Evolutionary conservation across 2,888 invertebrate genomes (phyloP), one percentile per base, ranked within the genome.

Genomic region (Andrena marginata): DNA sequence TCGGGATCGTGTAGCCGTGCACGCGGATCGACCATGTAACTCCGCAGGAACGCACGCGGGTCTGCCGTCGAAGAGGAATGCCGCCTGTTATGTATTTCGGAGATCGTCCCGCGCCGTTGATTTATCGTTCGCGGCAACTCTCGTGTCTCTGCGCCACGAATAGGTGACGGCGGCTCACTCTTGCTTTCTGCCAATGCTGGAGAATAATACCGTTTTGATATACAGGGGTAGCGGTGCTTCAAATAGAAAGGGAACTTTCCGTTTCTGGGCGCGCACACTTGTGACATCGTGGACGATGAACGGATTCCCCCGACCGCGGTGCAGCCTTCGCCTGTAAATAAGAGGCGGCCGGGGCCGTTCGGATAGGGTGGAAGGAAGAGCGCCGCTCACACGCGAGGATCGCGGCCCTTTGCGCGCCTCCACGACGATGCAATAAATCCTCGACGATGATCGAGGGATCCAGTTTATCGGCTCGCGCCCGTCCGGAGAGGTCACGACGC

Each of bases 391-490:
- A 73, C 81, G 73, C 80, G 81, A 76, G 64, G 69, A 72, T 83
- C 72, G 74, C 54, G 84, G 72, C 68, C 77, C 71, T 76, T 75
- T 80, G 84, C 80, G 70, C 77, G 60, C 77, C 81, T 81, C 81
- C 80, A 76, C 75, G 81, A 85, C 79, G 82, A 80, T 82, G 85
- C 82, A 75, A 85, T 85, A 85, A 85, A 85, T 85, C 85, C 85
- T 85, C 74, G 71, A 77, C 85, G 85, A 85, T 85, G 85, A 85
- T 85, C 85, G 85, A 85, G 85, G 82, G 85, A 85, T 85, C 85
- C 82, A 85, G 85, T 85, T 85, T 85, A 85, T 82, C 85, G 85
- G 69, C 81, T 67, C 73, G 79, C 78, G 78, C 72, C 76, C 69
- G 77, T 73, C 77, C 81, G n/a, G 49, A 77, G 77, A 82, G 85